Percentiles rank a stretch among this genome's conserved stretches.
Evolutionary conservation across 2,113 vertebrate genomes (phyloP).

Genomic region (Mus musculus): GRCm39 chr1:189830501-189831000

Average conservation of each 20-base stretch:
- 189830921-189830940: neutral
- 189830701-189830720: neutral
- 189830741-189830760: neutral
- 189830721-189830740: neutral
- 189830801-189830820: neutral
- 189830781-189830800: neutral
- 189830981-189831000: neutral
- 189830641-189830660: neutral
- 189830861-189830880: neutral
- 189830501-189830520: neutral
- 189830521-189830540: neutral
- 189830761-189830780: neutral
- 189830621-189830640: neutral
- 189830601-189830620: slow-evolving; percentile 27
- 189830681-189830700: neutral
- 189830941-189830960: neutral
- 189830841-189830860: neutral
- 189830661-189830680: neutral
- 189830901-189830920: neutral
- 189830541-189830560: neutral
- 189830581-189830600: neutral
- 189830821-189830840: neutral
- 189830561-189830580: neutral
- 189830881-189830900: neutral
- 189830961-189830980: neutral